phyloP scores from a whole-genome alignment of 2,797 vertebrate species.

The Enteromius fasciolatus region DNA sequence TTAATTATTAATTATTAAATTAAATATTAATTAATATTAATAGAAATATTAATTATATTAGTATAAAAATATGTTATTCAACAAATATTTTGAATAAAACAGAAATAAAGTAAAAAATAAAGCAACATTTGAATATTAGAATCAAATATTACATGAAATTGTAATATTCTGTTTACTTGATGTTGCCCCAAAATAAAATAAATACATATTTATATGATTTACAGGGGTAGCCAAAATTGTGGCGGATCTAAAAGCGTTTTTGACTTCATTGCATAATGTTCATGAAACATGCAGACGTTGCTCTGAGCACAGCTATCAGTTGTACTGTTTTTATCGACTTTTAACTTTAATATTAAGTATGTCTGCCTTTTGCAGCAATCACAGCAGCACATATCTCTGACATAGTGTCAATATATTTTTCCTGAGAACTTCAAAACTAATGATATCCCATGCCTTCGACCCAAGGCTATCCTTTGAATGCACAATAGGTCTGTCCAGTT shows the following conservation, averaged over 20 bases:
- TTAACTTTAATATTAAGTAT: background rate
- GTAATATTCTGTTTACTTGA: background rate
- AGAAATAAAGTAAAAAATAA: too few species aligned
- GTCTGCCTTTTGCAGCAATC: background rate
- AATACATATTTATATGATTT: background rate
- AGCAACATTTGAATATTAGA: background rate
- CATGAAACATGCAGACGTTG: background rate
- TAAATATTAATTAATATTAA: too few species aligned
- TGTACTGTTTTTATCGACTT: background rate
- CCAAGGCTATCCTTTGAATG: background rate
- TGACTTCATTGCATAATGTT: background rate
- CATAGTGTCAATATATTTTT: background rate
- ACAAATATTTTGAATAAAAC: background rate
- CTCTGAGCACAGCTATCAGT: background rate
- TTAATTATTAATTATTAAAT: too few species aligned
- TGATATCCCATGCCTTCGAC: background rate
- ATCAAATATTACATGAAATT: background rate
- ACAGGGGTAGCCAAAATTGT: background rate
- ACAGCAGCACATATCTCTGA: background rate
- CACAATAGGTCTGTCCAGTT: background rate
- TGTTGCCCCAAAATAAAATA: background rate
- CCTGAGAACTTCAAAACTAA: background rate
- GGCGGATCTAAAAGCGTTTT: background rate
- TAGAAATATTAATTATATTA: background rate
- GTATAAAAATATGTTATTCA: background rate